Evolutionary conservation across 2,113 vertebrate species (phyloP).

Genomic region (Halichoeres trimaculatus): DNA sequence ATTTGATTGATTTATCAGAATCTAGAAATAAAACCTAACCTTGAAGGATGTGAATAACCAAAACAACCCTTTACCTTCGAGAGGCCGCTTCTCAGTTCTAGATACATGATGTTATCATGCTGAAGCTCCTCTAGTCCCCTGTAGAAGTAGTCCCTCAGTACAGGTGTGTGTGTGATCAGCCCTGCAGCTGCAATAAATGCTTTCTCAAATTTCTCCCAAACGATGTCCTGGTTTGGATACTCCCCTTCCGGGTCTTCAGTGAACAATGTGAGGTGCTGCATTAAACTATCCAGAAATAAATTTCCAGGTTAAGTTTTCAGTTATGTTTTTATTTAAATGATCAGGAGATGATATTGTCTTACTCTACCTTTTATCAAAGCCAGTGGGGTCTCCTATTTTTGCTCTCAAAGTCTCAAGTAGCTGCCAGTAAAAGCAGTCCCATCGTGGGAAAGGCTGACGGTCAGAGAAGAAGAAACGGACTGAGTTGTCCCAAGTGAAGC

Average conservation of each 20-base stretch:
- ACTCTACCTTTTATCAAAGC: slow-evolving; percentile 88
- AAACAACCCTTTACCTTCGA: slow-evolving; percentile 76
- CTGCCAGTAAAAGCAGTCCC: slow-evolving; percentile 86
- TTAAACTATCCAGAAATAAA: slow-evolving; percentile 82
- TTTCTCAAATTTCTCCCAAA: slow-evolving; percentile 90
- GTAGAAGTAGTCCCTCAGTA: slow-evolving; percentile 89
- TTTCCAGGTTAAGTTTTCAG: not conserved
- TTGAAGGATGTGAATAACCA: not conserved
- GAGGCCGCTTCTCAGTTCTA: slow-evolving; percentile 88
- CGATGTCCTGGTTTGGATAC: slow-evolving; percentile 82
- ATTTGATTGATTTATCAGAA: not conserved
- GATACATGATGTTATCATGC: slow-evolving; percentile 88
- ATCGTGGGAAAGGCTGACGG: slow-evolving; percentile 70
- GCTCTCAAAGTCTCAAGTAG: slow-evolving; percentile 82
- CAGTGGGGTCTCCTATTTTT: slow-evolving; percentile 61
- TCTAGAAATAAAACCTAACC: not conserved
- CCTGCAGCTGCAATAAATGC: slow-evolving; percentile 83
- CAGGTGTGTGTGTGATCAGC: slow-evolving; percentile 88
- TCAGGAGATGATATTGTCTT: not conserved
- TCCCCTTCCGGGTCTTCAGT: slow-evolving; percentile 85
- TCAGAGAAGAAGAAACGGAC: slow-evolving; percentile 87
- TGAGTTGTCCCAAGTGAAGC: slow-evolving; percentile 80
- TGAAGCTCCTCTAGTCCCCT: slow-evolving; percentile 86
- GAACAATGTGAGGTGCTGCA: slow-evolving; percentile 88
- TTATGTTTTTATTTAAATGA: not conserved